Conservation (phyloP, 1,140 invertebrate genomes). For the Sipha flava region DNA sequence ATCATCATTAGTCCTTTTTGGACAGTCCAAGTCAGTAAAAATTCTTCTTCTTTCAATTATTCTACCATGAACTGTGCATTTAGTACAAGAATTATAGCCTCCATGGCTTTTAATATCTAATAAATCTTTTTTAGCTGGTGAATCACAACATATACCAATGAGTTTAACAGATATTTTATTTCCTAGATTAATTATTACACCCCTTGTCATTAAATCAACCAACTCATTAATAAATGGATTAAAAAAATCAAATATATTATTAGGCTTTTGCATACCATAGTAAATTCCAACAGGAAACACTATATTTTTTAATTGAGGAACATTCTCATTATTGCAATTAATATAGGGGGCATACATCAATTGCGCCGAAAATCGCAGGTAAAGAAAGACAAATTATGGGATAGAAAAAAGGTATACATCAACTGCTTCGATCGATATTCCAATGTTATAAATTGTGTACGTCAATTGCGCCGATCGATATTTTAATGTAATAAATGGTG, state of each 20-base stretch:
- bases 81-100: constrained; percentile 38
- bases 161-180: constrained; percentile 32
- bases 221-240: constrained; percentile 37
- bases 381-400: too few relatives aligned
- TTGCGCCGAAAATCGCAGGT: too few relatives aligned
- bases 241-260: constrained; percentile 34
- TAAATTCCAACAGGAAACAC: constrained; percentile 37
- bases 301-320: not conserved
- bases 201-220: constrained; percentile 29
- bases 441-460: too few relatives aligned
- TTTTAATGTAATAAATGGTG: too few relatives aligned
- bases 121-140: constrained; percentile 38
- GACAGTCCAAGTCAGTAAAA: constrained; percentile 36
- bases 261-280: constrained; percentile 37
- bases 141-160: constrained; percentile 37
- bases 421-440: too few relatives aligned
- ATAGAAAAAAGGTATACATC: too few relatives aligned
- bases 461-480: too few relatives aligned
- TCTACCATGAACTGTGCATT: constrained; percentile 38
- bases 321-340: constrained; percentile 31
- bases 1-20: constrained; percentile 37
- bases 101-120: constrained; percentile 37
- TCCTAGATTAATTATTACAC: constrained; percentile 15
- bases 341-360: too few relatives aligned
- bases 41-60: constrained; percentile 35